These are phyloP conservation scores for Patella pellucida DNA, from an alignment of 2,888 invertebrate species.

Conservation along the genomic window DNA sequence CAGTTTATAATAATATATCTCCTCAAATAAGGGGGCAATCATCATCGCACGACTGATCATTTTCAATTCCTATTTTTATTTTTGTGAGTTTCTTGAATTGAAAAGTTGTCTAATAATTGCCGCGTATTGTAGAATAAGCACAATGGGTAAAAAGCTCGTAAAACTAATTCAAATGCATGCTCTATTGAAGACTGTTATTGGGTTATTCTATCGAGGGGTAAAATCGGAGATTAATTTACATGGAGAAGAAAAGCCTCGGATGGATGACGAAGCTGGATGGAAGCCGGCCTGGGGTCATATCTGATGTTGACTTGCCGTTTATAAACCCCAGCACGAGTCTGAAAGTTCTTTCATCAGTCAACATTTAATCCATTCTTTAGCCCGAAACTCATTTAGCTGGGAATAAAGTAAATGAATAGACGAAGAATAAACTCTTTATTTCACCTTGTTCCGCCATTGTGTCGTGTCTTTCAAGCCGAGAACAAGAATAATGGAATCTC, in stretches of 20 bases:
- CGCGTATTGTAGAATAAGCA: slow-evolving; percentile 15
- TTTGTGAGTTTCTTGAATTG: slow-evolving; percentile 12
- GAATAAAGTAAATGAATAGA: slow-evolving; percentile 2
- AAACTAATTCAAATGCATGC: neutral
- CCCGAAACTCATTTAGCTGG: slow-evolving; percentile 1
- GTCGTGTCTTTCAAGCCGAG: neutral
- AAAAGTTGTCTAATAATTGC: slow-evolving; percentile 23
- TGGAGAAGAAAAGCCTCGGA: no score
- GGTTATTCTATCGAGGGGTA: no score
- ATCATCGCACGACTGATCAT: no score
- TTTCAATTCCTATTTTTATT: no score
- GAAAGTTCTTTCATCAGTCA: neutral
- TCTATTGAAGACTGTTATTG: slow-evolving; percentile 12
- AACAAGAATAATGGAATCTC: neutral
- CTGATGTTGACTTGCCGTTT: slow-evolving; percentile 8
- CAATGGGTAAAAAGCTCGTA: slow-evolving; percentile 14
- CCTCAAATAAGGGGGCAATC: no score
- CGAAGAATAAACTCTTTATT: slow-evolving; percentile 8
- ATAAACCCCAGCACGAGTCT: slow-evolving; percentile 7
- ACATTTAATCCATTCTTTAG: neutral
- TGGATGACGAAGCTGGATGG: neutral
- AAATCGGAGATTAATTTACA: no score
- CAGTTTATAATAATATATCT: no score
- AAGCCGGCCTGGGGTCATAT: neutral
- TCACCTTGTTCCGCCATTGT: slow-evolving; percentile 2